A percentile compares a stretch with the other conserved stretches of the same genome.
Conservation (phyloP, 2,888 invertebrate genomes). For the Aromia moschata region DNA sequence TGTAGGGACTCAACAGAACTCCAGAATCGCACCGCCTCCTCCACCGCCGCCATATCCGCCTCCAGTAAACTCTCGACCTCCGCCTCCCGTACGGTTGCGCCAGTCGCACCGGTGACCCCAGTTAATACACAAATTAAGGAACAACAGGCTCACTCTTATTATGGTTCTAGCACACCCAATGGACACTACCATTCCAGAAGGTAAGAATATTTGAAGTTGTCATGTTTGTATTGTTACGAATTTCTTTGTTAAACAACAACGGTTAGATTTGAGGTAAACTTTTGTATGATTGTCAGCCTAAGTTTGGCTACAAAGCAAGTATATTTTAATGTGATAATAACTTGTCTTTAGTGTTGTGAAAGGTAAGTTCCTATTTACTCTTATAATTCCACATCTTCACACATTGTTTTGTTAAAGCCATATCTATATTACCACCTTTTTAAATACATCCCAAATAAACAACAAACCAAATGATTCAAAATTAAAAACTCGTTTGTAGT, state of each 20-base stretch:
- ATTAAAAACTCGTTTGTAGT: no score
- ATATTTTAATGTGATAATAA: background rate
- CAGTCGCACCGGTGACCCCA: constrained; percentile 7
- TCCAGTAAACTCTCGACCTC: background rate
- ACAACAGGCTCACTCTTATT: background rate
- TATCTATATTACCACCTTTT: no score
- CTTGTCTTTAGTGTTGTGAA: background rate
- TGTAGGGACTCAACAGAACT: background rate
- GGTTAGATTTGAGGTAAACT: no score
- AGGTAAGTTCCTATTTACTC: background rate
- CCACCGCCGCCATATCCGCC: constrained; percentile 4
- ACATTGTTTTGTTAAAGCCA: no score
- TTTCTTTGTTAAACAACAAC: no score
- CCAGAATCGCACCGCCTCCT: background rate
- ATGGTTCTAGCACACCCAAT: background rate
- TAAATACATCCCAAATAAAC: no score
- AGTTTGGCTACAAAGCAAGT: no score
- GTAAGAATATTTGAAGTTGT: no score
- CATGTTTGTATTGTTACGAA: no score
- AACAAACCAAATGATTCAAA: no score
- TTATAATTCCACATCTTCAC: background rate
- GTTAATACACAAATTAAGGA: background rate
- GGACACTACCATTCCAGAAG: background rate
- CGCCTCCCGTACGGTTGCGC: background rate
- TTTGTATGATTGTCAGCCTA: no score